phyloP scores from a whole-genome alignment of 2,888 invertebrate species.

The Acrobasis consociella region DNA sequence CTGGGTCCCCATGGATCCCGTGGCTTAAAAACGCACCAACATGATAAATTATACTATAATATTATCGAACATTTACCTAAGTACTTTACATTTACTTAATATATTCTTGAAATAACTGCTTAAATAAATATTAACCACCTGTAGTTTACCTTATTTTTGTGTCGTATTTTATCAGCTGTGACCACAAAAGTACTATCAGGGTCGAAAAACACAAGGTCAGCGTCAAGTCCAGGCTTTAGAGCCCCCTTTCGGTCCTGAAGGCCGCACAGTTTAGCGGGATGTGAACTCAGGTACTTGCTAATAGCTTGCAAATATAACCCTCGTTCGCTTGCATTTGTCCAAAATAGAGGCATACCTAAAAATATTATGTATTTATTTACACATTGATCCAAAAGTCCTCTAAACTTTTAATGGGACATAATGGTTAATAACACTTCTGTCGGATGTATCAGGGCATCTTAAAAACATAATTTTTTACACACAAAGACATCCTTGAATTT shows the following conservation, averaged over 20 bases:
- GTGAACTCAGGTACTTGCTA: conserved; percentile 82
- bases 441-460: too few relatives aligned
- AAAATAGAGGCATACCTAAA: conserved; percentile 85
- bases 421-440: too few relatives aligned
- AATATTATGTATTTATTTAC: conserved; percentile 44
- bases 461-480: too few relatives aligned
- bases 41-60: too few relatives aligned
- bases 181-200: conserved; percentile 84
- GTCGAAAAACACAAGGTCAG: conserved; percentile 88
- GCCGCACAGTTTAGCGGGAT: conserved; percentile 85
- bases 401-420: too few relatives aligned
- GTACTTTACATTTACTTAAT: too few relatives aligned
- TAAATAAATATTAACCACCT: not conserved
- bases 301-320: conserved; percentile 81
- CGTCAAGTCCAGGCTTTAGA: conserved; percentile 84
- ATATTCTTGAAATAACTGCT: too few relatives aligned
- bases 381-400: not conserved
- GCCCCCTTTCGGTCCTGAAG: conserved; percentile 84
- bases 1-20: too few relatives aligned
- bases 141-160: conserved; percentile 85
- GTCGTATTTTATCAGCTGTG: conserved; percentile 81
- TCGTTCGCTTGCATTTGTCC: conserved; percentile 84
- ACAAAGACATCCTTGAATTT: too few relatives aligned
- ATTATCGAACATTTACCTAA: too few relatives aligned
- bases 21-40: too few relatives aligned